Evolutionary conservation across 2,113 vertebrate species (phyloP).

Genomic region (Calyptommatus sinebrachiatus): DNA sequence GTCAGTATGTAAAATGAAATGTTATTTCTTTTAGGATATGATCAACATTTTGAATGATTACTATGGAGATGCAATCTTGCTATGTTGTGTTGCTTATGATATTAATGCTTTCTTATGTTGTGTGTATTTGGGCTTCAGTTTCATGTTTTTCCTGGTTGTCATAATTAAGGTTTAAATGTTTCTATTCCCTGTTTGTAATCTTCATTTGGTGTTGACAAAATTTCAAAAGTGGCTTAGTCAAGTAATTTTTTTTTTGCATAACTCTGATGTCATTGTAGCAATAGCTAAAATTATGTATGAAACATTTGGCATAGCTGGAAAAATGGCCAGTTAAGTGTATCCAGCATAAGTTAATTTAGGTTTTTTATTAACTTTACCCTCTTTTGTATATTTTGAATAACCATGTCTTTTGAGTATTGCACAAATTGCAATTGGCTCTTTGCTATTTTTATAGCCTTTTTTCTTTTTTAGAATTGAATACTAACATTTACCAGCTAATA

Average conservation of each 20-base stretch:
- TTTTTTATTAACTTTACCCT: background rate
- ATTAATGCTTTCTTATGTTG: conserved; percentile 16
- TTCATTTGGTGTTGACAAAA: background rate
- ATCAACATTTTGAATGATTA: background rate
- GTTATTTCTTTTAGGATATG: background rate
- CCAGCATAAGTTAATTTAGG: conserved; percentile 2
- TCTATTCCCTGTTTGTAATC: background rate
- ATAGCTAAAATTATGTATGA: background rate
- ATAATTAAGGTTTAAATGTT: background rate
- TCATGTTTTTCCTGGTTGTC: background rate
- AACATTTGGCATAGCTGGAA: background rate
- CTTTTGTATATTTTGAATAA: background rate
- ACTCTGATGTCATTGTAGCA: background rate
- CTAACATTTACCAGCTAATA: too few relatives aligned
- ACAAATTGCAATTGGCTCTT: background rate
- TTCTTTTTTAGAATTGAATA: too few relatives aligned
- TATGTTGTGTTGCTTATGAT: conserved; percentile 23
- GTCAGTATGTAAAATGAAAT: background rate
- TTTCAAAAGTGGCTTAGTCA: background rate
- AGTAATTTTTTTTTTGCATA: background rate
- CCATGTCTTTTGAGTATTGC: background rate
- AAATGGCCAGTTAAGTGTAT: background rate
- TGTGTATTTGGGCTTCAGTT: background rate
- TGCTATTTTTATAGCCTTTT: background rate
- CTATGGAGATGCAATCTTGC: conserved; percentile 21